These are phyloP conservation scores for Rhodeus uyekii DNA, from an alignment of 2,797 vertebrate genomes.

Conservation along the genomic window DNA sequence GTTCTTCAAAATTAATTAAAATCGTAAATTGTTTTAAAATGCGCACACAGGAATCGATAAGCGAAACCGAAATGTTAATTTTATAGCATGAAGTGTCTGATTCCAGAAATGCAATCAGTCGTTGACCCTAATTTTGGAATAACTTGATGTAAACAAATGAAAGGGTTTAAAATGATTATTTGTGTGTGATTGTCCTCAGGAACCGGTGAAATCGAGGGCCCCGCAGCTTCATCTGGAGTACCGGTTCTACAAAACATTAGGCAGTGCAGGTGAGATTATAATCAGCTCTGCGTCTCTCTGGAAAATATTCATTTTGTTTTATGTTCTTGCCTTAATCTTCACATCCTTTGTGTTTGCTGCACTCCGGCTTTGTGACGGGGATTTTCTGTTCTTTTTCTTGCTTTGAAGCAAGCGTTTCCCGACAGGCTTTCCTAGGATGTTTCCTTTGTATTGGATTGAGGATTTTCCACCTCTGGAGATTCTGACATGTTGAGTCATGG, in stretches of 20 bases:
- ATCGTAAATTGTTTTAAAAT: not conserved
- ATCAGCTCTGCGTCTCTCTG: not conserved
- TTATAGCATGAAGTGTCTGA: not conserved
- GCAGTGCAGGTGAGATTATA: constrained; percentile 86
- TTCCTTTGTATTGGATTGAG: constrained; percentile 19
- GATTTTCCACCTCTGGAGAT: constrained; percentile 2
- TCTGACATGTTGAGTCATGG: constrained; percentile 35
- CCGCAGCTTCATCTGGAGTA: constrained; percentile 99
- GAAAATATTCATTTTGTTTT: not conserved
- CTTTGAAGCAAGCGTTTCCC: constrained; percentile 22
- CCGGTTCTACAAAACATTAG: constrained; percentile 98
- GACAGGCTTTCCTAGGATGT: constrained; percentile 30
- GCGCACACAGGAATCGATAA: not conserved
- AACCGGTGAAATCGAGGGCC: constrained; percentile 98
- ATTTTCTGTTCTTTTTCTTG: constrained; percentile 15
- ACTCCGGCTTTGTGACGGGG: not conserved
- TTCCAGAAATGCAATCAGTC: not conserved
- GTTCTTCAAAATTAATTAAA: too few species aligned
- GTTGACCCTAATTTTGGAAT: not conserved
- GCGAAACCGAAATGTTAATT: not conserved
- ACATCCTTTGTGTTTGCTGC: not conserved
- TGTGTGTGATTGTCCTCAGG: constrained; percentile 75
- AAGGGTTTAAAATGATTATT: constrained; percentile 36
- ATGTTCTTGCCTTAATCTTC: not conserved
- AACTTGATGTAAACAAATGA: not conserved